Conservation (phyloP, 1,140 invertebrate species). For the Teleogryllus occipitalis region DNA sequence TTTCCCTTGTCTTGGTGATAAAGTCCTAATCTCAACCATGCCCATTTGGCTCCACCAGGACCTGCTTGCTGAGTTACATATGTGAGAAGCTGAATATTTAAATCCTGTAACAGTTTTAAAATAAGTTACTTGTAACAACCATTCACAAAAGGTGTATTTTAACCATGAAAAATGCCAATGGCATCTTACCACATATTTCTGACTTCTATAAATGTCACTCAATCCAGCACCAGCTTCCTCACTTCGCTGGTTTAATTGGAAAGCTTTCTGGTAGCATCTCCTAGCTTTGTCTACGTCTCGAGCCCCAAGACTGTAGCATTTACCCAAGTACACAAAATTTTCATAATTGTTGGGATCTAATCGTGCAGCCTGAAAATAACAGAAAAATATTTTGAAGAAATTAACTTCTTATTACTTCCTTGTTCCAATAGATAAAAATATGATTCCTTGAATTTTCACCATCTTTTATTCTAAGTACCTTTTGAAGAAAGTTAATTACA, state of each 20-base stretch:
- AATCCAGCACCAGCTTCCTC: conserved; percentile 59
- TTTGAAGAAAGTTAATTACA: too few relatives aligned
- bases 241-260: conserved; percentile 59
- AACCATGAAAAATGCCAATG: background rate
- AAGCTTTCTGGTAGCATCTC: conserved; percentile 75
- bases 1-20: conserved; percentile 64
- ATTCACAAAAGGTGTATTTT: background rate
- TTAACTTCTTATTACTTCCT: too few relatives aligned
- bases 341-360: conserved; percentile 59
- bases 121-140: background rate
- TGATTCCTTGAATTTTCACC: background rate
- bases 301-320: conserved; percentile 54
- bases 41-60: conserved; percentile 56
- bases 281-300: conserved; percentile 56
- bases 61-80: conserved; percentile 45
- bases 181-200: conserved; percentile 51
- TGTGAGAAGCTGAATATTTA: conserved; percentile 58
- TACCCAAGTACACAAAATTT: conserved; percentile 67
- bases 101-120: conserved; percentile 39
- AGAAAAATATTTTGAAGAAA: background rate
- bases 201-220: conserved; percentile 61
- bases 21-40: conserved; percentile 66
- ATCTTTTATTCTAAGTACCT: too few relatives aligned
- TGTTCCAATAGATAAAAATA: background rate
- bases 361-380: conserved; percentile 50